Evolutionary conservation across 2,797 vertebrate genomes (phyloP).

Genomic region (Ctenopoma kingsleyae): DNA sequence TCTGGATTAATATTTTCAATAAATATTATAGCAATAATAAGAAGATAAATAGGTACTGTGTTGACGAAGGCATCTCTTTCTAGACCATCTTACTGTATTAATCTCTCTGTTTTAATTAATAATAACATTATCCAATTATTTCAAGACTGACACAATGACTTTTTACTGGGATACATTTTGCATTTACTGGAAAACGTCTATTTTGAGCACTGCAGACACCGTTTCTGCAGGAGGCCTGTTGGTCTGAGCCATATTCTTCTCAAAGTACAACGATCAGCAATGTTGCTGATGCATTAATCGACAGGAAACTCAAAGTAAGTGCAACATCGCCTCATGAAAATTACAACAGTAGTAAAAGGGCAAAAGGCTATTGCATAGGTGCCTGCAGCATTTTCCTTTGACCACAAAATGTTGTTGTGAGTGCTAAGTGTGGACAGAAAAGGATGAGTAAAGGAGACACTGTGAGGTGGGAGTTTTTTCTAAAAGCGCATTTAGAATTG

Average conservation of each 20-base stretch:
- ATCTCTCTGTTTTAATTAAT: not conserved
- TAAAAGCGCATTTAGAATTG: not conserved
- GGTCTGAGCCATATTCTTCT: not conserved
- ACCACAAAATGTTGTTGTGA: slow-evolving; percentile 45
- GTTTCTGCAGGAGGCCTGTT: slow-evolving; percentile 11
- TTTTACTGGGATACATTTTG: not conserved
- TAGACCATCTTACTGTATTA: no score
- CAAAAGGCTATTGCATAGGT: slow-evolving; percentile 42
- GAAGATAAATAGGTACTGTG: not conserved
- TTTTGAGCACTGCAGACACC: not conserved
- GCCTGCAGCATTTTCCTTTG: slow-evolving; percentile 8
- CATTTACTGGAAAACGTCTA: not conserved
- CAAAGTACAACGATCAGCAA: slow-evolving; percentile 33
- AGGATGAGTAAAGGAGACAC: slow-evolving; percentile 12
- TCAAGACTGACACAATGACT: not conserved
- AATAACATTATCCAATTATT: not conserved
- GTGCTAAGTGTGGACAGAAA: slow-evolving; percentile 38
- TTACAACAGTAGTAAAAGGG: slow-evolving; percentile 56
- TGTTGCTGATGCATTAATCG: slow-evolving; percentile 60
- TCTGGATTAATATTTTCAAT: slow-evolving; percentile 3
- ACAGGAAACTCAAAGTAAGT: slow-evolving; percentile 56
- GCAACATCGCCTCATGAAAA: slow-evolving; percentile 65
- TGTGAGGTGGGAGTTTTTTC: slow-evolving; percentile 2
- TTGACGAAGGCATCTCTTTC: not conserved
- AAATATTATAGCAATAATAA: not conserved